A percentile compares a stretch with the other conserved stretches of the same genome.
phyloP scores from a whole-genome alignment of 2,113 vertebrate species.

The Nesogale talazaci region DNA sequence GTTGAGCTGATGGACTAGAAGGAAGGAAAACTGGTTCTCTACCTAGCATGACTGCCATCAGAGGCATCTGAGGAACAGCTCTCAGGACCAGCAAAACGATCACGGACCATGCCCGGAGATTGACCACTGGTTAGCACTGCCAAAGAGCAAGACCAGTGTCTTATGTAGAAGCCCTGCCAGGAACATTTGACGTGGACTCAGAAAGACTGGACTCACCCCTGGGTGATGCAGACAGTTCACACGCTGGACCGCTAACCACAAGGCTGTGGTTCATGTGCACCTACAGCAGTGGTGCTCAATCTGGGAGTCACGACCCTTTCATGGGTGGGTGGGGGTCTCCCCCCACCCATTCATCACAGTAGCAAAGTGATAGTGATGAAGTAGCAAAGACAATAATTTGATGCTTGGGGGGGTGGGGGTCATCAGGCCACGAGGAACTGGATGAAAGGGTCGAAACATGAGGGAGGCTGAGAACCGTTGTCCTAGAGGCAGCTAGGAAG shows the following conservation, averaged over 20 bases:
- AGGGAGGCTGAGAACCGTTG: too few species aligned
- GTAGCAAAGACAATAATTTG: too few species aligned
- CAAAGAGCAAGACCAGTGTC: not conserved
- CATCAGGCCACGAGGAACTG: too few species aligned
- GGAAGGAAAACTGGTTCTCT: not conserved
- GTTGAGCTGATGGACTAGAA: not conserved
- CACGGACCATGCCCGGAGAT: not conserved
- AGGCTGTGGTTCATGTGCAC: not conserved
- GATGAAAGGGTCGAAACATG: too few species aligned
- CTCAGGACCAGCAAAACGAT: not conserved
- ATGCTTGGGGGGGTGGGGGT: too few species aligned
- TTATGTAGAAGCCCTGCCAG: not conserved
- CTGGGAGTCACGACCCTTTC: too few species aligned
- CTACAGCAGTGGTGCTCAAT: too few species aligned
- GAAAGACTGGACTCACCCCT: not conserved
- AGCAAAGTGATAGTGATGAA: too few species aligned
- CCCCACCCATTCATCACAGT: too few species aligned
- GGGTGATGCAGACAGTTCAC: not conserved
- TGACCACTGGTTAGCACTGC: not conserved
- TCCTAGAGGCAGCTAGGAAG: not conserved
- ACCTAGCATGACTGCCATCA: fast-evolving
- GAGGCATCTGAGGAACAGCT: not conserved
- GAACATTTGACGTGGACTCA: not conserved
- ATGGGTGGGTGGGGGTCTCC: too few species aligned
- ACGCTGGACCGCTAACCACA: not conserved